Conservation (phyloP, 37 sponge, comb jelly and placozoan species). For the Cladorhizidae sp. region DNA sequence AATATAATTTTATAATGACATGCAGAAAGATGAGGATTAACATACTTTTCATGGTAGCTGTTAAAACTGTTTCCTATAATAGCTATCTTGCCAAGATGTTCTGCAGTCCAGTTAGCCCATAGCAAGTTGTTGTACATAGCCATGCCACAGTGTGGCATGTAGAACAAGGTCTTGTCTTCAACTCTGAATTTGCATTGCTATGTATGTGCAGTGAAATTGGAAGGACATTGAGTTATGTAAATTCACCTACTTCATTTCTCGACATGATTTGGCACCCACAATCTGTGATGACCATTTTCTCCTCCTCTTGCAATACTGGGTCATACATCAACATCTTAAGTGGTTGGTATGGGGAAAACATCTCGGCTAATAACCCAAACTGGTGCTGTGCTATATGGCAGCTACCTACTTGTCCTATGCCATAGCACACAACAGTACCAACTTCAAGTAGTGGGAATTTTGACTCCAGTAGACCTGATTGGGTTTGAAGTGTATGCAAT, state of each 20-base stretch:
- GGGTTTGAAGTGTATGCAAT: background rate
- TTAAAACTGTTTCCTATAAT: slow-evolving; percentile 73
- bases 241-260: slow-evolving; percentile 44
- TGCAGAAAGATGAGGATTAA: background rate
- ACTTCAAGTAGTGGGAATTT: background rate
- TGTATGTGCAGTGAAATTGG: too few species aligned
- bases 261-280: slow-evolving; percentile 19
- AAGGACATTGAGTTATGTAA: background rate
- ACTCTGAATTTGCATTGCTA: slow-evolving; percentile 49
- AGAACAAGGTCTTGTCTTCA: slow-evolving; percentile 53
- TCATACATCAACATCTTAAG: slow-evolving; percentile 39
- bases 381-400: slow-evolving; percentile 40
- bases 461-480: background rate
- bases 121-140: slow-evolving; percentile 81
- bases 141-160: slow-evolving; percentile 74
- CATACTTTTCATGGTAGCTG: slow-evolving; percentile 59
- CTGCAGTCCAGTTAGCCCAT: slow-evolving; percentile 67
- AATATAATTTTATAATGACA: background rate
- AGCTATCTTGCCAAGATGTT: slow-evolving; percentile 23
- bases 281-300: slow-evolving; percentile 19
- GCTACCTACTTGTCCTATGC: slow-evolving; percentile 52
- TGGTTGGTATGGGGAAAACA: slow-evolving; percentile 18
- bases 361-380: slow-evolving; percentile 21
- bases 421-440: slow-evolving; percentile 61
- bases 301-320: slow-evolving; percentile 53